These are phyloP conservation scores for Leucoptera coffeella DNA, from an alignment of 2,888 invertebrate genomes.

Conservation along the genomic window DNA sequence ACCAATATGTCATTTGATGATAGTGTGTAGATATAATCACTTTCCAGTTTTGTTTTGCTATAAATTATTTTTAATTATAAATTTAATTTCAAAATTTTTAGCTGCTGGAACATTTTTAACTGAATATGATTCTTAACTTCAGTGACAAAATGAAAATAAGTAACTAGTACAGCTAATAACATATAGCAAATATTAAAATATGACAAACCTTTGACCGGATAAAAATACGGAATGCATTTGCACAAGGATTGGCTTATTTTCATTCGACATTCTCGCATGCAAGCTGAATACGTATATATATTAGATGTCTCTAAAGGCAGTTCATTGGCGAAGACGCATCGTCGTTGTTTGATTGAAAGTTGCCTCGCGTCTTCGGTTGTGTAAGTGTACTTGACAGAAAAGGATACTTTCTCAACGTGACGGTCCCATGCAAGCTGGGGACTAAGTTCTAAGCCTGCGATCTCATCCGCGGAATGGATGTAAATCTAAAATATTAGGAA, in stretches of 20 bases:
- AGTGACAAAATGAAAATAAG: background rate
- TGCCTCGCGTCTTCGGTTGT: slow-evolving; percentile 70
- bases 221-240: slow-evolving; percentile 68
- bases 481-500: slow-evolving; percentile 55
- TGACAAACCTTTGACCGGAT: no score
- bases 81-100: no score
- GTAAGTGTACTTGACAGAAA: slow-evolving; percentile 71
- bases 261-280: slow-evolving; percentile 71
- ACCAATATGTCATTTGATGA: no score
- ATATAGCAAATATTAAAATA: no score
- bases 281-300: slow-evolving; percentile 59
- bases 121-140: no score
- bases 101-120: no score
- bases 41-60: no score
- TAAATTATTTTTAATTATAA: no score
- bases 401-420: slow-evolving; percentile 53
- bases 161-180: background rate
- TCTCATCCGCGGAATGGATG: slow-evolving; percentile 64
- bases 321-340: slow-evolving; percentile 68
- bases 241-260: slow-evolving; percentile 56
- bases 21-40: no score
- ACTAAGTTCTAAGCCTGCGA: slow-evolving; percentile 61
- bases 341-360: slow-evolving; percentile 58
- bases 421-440: slow-evolving; percentile 67
- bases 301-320: slow-evolving; percentile 52